Evolutionary conservation across 2,113 vertebrate species (phyloP).

Genomic region (Serilophus lunatus): DNA sequence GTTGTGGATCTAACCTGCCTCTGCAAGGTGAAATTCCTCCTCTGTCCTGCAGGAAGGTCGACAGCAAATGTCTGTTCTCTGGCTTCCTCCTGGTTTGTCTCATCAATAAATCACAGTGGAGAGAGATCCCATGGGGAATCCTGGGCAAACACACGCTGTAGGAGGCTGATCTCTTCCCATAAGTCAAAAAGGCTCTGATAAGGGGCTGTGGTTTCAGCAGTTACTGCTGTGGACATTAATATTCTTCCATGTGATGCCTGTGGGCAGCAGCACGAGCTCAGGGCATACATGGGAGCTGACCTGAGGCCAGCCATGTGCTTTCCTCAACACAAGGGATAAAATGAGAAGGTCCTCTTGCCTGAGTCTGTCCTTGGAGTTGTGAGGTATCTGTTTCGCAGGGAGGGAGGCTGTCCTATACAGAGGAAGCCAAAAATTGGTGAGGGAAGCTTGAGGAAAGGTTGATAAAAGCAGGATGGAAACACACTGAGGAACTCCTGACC

Average conservation of each 20-base stretch:
- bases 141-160: rapidly evolving
- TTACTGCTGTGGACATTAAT: background rate
- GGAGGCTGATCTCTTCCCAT: background rate
- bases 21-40: background rate
- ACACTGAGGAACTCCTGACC: background rate
- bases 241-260: rapidly evolving
- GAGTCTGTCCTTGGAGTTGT: background rate
- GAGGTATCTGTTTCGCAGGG: background rate
- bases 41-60: background rate
- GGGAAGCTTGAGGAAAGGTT: background rate
- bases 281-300: background rate
- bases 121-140: background rate
- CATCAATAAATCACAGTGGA: background rate
- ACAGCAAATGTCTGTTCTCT: background rate
- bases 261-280: background rate
- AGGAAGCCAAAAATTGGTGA: background rate
- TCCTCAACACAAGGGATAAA: background rate
- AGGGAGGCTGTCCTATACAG: background rate
- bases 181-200: background rate
- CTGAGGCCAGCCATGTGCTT: background rate
- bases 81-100: background rate
- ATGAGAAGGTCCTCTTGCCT: background rate
- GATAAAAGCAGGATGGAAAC: background rate
- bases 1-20: background rate
- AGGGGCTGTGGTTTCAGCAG: background rate